phyloP scores from a whole-genome alignment of 2,888 invertebrate genomes.

The Rhagonycha fulva region DNA sequence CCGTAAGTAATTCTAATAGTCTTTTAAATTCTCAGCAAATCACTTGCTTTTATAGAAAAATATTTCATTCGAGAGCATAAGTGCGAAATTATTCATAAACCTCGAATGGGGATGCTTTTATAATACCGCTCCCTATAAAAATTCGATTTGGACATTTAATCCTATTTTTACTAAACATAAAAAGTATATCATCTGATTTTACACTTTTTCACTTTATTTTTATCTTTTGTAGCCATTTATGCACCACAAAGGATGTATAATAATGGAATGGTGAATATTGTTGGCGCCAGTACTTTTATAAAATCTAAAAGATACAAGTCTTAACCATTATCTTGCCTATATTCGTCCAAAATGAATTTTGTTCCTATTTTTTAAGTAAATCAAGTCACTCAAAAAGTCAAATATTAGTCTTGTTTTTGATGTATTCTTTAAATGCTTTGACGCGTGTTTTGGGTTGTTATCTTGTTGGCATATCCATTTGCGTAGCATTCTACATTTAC shows the following conservation, averaged over 20 bases:
- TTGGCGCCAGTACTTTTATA: not conserved
- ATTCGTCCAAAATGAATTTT: too few relatives aligned
- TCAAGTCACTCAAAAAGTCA: too few relatives aligned
- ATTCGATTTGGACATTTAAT: not conserved
- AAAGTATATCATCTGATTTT: not conserved
- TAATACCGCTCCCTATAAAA: not conserved
- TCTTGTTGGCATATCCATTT: too few relatives aligned
- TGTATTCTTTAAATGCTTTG: too few relatives aligned
- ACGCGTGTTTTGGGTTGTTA: too few relatives aligned
- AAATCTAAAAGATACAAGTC: not conserved
- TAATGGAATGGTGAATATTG: not conserved
- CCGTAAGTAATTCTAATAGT: not conserved
- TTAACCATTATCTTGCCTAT: too few relatives aligned
- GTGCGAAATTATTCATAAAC: not conserved
- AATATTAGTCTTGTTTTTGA: too few relatives aligned
- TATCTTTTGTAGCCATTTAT: not conserved
- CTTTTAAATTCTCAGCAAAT: not conserved
- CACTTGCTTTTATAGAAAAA: not conserved
- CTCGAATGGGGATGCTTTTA: not conserved
- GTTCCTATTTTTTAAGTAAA: too few relatives aligned
- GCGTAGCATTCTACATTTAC: too few relatives aligned
- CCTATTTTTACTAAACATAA: not conserved
- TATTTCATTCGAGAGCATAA: not conserved
- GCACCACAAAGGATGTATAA: not conserved
- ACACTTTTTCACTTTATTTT: not conserved